Base-by-base conservation (phyloP, 2,113 vertebrate genomes). In the Cyprinodon variegatus region DNA sequence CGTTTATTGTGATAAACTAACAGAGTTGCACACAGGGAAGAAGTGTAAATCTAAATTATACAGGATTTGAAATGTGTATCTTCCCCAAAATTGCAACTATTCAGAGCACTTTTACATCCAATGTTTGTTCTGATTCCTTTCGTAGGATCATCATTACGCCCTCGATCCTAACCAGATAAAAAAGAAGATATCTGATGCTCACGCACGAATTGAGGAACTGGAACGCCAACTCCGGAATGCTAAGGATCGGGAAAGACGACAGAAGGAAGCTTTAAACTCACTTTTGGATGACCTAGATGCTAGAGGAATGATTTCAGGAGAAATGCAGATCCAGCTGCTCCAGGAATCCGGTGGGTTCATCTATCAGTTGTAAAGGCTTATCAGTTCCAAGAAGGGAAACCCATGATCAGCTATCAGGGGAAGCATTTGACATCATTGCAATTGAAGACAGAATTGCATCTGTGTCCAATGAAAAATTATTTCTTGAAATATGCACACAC, bases 71-170 rank as follows among this genome's bases (percentile, higher is more conserved):
- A 50, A 50, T 17, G 14, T 6, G 48, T 53, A 17, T 5, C 48
- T 41, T 41, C 9, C 17, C 9, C n/a, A 57, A 57, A 57, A 57
- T 20, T n/a, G 41, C 8, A 53, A 38, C 50, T 38, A 53, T 68
- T 8, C 14, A 53, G 14, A 50, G 45, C 29, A 11, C 17, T 68
- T 39, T 38, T 11, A 57, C 4, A 39, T 11, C 29, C 37, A 9
- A 17, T 12, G 29, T 50, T 37, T 68, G 37, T 8, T 9, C 37
- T 45, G 8, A 15, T 39, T 37, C 43, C 5, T 68, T 50, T 22
- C n/a, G 38, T 3, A 68, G 67, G 67, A 68, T 57, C 67, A 68
- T 57, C 67, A 68, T 20, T 68, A 68, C 20, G 67, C 67, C 5
- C 67, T 68, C 20, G 48, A 68, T 37, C 67, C 67, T 7, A 13